phyloP scores from a whole-genome alignment of 2,797 vertebrate species.

The Iguana delicatissima region DNA sequence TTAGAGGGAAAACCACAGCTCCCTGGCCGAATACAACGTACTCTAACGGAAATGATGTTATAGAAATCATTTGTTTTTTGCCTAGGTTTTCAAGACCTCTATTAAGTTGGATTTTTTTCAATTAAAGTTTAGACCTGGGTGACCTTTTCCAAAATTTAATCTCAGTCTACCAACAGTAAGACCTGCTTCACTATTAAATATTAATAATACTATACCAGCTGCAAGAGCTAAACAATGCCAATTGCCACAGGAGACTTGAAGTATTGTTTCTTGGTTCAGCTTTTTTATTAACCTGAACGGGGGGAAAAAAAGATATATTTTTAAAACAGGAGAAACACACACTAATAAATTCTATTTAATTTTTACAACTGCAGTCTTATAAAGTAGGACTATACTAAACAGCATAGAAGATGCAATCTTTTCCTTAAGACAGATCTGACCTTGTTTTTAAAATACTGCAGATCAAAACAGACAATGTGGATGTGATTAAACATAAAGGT shows the following conservation, averaged over 20 bases:
- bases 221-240: conserved; percentile 98
- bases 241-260: conserved; percentile 97
- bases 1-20: neutral
- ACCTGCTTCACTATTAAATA: conserved; percentile 33
- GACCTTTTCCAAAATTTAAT: neutral
- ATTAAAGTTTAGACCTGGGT: neutral
- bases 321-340: conserved; percentile 30
- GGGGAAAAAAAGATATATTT: neutral
- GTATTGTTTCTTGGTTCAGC: conserved; percentile 92
- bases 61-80: neutral
- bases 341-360: neutral
- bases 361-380: neutral
- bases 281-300: conserved; percentile 91
- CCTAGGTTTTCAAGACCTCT: too few species aligned
- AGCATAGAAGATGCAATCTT: neutral
- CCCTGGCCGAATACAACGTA: neutral
- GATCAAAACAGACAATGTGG: neutral
- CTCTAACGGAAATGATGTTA: neutral
- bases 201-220: conserved; percentile 85
- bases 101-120: neutral
- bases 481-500: neutral
- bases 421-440: neutral
- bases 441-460: neutral
- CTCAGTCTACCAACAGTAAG: neutral
- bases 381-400: neutral